Base-by-base conservation (phyloP, 1,140 invertebrate species). In the Pachypeltis micranthus region DNA sequence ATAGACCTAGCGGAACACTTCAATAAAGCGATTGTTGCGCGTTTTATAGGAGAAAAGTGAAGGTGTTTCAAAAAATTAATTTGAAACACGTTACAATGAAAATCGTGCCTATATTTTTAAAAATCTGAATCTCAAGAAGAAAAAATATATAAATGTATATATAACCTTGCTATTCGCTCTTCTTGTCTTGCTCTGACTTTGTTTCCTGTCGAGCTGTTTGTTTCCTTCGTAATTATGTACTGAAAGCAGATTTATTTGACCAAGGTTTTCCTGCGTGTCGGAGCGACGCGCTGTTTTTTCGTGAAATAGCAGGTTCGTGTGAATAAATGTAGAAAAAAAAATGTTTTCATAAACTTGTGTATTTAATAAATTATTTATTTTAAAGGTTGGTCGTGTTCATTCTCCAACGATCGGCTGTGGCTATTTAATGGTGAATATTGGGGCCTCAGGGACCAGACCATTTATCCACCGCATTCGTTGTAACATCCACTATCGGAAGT, bases 61-160 rank as follows among this genome's bases (percentile, higher is more conserved):
- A 23, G 3, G 56, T 27, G 28, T 27, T 58, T 58, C 28, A 58
- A 10, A 21, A 55, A 55, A 21, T 21, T 4, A 10, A 27, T 27
- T 58, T 58, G 56, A 62, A 62, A 24, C 28, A 55, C 44, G 44
- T 55, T 21, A 54, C 28, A 63, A 63, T 63, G 55, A 63, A 63
- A 55, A 63, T 51, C 55, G 62, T 63, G 62, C 62, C 62, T 63
- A 63, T 63, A 63, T 63, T 63, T 63, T 63, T 63, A 56, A 56
- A 63, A 63, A 26, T 26, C 29, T 63, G 62, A 63, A 63, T 63
- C 62, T 63, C 62, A 57, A 39, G 31, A 39, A 39, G 7, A 39
- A 7, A 10, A 51, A 21, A 10, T 51, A 51, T 51, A 16, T 51
- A 21, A 51, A 51, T 51, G 47, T 39, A 10, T 39, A 39, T 39